These are phyloP conservation scores for Halichoerus grypus DNA, from an alignment of 2,113 vertebrate species.

Conservation along the genomic window DNA sequence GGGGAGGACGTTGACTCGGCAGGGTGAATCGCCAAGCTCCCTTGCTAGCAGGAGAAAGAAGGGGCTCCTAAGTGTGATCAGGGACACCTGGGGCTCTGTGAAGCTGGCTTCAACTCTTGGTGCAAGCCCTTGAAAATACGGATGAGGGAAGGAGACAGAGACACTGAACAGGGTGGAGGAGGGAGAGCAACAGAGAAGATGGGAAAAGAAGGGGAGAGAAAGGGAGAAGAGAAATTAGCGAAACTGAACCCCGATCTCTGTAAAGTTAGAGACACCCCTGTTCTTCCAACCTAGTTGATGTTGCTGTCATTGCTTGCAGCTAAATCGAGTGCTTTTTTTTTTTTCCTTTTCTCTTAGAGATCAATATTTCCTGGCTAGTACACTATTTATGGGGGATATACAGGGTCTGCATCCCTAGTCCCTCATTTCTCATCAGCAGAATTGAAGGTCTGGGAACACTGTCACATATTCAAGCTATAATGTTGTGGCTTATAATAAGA, in stretches of 20 bases:
- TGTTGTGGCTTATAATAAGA: neutral
- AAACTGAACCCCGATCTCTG: rapidly evolving
- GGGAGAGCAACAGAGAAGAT: neutral
- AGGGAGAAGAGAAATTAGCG: neutral
- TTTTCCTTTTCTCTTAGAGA: neutral
- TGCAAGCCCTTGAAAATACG: neutral
- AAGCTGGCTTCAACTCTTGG: neutral
- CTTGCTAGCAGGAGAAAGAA: neutral
- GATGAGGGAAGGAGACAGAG: neutral
- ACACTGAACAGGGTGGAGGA: neutral
- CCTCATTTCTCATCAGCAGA: neutral
- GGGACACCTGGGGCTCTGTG: neutral
- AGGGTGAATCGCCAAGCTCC: neutral
- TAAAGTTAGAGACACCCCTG: rapidly evolving
- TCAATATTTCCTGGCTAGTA: neutral
- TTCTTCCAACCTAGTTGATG: neutral
- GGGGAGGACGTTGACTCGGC: rapidly evolving
- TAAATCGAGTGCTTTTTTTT: neutral
- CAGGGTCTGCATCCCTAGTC: neutral
- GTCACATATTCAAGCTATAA: neutral
- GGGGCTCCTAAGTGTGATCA: neutral
- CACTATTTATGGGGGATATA: neutral
- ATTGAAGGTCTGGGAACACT: neutral
- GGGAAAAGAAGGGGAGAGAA: neutral
- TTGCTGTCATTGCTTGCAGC: neutral